Base-by-base conservation (phyloP, 2,888 invertebrate genomes). In the Acrobeloides nanus region DNA sequence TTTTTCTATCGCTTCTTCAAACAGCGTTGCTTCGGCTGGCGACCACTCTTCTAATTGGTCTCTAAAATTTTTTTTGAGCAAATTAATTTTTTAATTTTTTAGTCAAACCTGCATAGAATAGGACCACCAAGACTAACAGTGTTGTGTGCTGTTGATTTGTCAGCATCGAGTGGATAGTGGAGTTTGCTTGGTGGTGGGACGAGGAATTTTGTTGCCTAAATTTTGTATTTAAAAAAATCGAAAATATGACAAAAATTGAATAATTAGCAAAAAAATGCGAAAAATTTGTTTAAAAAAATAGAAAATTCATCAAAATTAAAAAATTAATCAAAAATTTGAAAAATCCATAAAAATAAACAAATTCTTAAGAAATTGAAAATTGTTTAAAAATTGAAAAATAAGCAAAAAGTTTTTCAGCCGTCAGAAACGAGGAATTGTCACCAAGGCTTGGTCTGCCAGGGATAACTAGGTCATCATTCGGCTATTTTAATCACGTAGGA, bases 11-110 rank as follows among this genome's bases (percentile, higher is more conserved):
- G 95, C 95, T 79, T 97, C 97, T 78, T 97, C 97, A 77, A 99
- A 97, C 49, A 99, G 82, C 79, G 92, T 93, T 44, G 95, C 93
- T 77, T 99, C 97, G 10, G 90, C 88, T 34, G 95, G 92, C 66
- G 93, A 92, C 97, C 97, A 97, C 79, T 97, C 95, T 79, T 97
- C 97, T 86, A 99, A 90, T 81, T 97, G 95, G 80, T 97, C 97
- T 63, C 93, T 83, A 12, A 4, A 45, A 45, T 26, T 26, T 8
- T 26, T 15, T 10, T 51, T 43, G 1, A 5, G 25, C 31, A 43
- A 51, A 27, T 24, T 17, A 6, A 12, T 12, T 24, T 17, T 45
- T 1, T 18, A 24, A 18, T 10, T 12, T 10, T 47, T n/a, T 12
- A 26, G 10, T 23, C 25, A 17, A 20, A 55, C 59, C 61, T 47